A percentile compares a stretch with the other conserved stretches of the same genome.
Evolutionary conservation across 2,113 vertebrate genomes (phyloP).

Genomic region (Tachycineta bicolor): DNA sequence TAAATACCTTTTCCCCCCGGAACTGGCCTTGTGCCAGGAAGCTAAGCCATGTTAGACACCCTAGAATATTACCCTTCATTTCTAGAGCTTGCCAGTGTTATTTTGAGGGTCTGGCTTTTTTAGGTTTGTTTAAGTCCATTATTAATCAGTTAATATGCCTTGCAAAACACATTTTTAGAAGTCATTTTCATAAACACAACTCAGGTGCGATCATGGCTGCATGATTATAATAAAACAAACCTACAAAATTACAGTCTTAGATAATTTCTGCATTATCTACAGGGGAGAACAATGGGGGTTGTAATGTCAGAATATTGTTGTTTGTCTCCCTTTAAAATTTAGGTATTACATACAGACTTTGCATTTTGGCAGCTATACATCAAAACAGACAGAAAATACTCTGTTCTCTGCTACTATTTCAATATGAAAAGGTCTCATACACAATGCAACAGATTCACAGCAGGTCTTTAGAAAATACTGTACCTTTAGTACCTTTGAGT

Average conservation of each 20-base stretch:
- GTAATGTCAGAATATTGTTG: not conserved
- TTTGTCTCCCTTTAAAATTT: not conserved
- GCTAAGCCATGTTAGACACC: not conserved
- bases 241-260: not conserved
- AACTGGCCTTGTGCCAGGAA: not conserved
- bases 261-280: not conserved
- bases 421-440: conserved; percentile 32
- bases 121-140: not conserved
- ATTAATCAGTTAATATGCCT: not conserved
- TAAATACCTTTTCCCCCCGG: not conserved
- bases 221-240: not conserved
- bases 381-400: not conserved
- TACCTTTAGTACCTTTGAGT: conserved; percentile 7
- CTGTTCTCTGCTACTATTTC: conserved; percentile 7
- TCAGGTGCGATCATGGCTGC: not conserved
- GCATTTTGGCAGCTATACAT: not conserved
- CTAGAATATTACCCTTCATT: not conserved
- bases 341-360: not conserved
- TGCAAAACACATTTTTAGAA: not conserved
- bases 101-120: not conserved
- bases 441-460: conserved; percentile 43
- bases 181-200: not conserved
- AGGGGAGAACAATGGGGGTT: not conserved
- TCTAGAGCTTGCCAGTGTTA: not conserved
- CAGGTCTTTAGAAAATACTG: conserved; percentile 40